phyloP scores from a whole-genome alignment of 2,797 vertebrate genomes.

The Acanthopagrus latus region DNA sequence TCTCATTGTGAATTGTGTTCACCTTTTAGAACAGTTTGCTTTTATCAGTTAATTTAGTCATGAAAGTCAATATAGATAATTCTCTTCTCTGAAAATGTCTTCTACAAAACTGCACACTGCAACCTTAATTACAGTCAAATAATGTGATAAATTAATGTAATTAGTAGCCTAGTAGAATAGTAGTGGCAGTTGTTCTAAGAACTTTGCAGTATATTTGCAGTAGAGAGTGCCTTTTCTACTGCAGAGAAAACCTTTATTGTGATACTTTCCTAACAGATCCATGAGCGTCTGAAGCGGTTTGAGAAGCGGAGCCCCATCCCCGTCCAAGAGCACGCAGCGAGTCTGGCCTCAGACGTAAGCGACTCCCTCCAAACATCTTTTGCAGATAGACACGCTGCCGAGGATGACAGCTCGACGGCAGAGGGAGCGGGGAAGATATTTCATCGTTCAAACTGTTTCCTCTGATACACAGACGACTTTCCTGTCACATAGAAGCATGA shows the following conservation, averaged over 20 bases:
- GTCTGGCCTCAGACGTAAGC: conserved; percentile 77
- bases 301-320: conserved; percentile 71
- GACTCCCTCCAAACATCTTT: conserved; percentile 62
- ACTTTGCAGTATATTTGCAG: not conserved
- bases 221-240: conserved; percentile 9
- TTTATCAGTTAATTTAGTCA: too few relatives aligned
- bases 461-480: conserved; percentile 33
- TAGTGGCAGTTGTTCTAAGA: not conserved
- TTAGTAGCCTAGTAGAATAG: not conserved
- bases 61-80: too few relatives aligned
- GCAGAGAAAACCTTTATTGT: conserved; percentile 19
- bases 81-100: too few relatives aligned
- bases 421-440: conserved; percentile 15
- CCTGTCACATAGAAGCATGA: conserved; percentile 43
- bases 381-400: conserved; percentile 43
- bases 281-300: conserved; percentile 78
- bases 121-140: too few relatives aligned
- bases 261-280: conserved; percentile 71
- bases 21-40: too few relatives aligned
- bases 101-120: too few relatives aligned
- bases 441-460: conserved; percentile 38
- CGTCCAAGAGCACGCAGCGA: conserved; percentile 52
- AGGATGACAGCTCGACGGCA: conserved; percentile 55
- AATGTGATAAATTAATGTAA: not conserved
- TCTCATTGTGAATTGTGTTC: too few relatives aligned